Conservation (phyloP, 2,888 invertebrate genomes). For the Julus scanicus region DNA sequence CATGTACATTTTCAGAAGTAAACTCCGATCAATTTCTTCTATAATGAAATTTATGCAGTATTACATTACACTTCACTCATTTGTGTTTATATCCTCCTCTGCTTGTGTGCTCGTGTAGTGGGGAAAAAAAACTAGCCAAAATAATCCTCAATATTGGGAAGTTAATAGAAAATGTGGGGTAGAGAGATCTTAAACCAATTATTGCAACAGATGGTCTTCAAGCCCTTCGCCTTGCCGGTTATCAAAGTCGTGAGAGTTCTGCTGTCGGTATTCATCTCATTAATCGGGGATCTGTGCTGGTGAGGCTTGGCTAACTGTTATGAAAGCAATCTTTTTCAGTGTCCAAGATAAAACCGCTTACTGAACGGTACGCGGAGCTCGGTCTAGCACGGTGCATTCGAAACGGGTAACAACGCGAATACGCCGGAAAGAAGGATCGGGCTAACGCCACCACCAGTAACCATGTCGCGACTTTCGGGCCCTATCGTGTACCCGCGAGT, state of each 20-base stretch:
- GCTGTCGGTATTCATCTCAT: background rate
- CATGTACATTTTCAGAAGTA: conserved; percentile 2
- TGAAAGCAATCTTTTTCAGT: conserved; percentile 50
- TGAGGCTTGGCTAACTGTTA: conserved; percentile 48
- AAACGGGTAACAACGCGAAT: conserved; percentile 24
- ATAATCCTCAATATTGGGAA: too few species aligned
- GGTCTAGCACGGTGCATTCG: conserved; percentile 7
- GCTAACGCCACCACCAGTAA: background rate
- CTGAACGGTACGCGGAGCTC: conserved; percentile 34
- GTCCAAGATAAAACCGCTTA: conserved; percentile 19
- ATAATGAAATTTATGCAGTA: background rate
- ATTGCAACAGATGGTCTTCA: background rate
- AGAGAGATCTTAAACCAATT: background rate
- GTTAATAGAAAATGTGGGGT: too few species aligned
- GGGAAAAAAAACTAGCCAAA: too few species aligned
- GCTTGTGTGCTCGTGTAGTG: background rate
- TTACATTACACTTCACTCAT: background rate
- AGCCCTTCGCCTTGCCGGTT: background rate
- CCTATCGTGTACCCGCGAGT: conserved; percentile 43
- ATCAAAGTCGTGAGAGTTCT: background rate
- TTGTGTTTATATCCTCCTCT: background rate
- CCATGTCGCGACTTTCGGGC: conserved; percentile 43
- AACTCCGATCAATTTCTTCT: conserved; percentile 17
- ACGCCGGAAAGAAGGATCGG: background rate
- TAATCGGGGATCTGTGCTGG: conserved; percentile 38